These are phyloP conservation scores for Chaunax sp. DNA, from an alignment of 2,797 vertebrate genomes.

Conservation along the genomic window DNA sequence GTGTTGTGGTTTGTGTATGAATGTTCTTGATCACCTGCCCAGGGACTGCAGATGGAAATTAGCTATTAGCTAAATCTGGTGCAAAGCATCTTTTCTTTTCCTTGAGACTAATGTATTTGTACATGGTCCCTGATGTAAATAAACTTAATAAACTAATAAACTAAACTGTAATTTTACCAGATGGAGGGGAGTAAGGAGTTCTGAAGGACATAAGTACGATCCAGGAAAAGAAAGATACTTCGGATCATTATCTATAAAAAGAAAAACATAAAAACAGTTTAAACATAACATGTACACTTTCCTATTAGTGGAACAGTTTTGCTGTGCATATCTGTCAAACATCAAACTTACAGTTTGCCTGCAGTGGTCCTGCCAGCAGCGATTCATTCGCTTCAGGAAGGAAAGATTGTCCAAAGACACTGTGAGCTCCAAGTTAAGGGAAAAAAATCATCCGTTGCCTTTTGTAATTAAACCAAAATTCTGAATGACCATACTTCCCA, in stretches of 20 bases:
- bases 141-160: too few species aligned
- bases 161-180: conserved; percentile 86
- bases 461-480: neutral
- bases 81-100: too few species aligned
- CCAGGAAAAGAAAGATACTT: conserved; percentile 99
- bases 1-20: too few species aligned
- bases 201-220: conserved; percentile 98
- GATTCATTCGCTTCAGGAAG: conserved; percentile 98
- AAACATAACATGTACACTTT: neutral
- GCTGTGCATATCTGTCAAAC: conserved; percentile 81
- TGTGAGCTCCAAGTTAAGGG: conserved; percentile 81
- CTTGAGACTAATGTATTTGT: too few species aligned
- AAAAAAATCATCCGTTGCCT: conserved; percentile 17
- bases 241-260: conserved; percentile 89
- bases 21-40: too few species aligned
- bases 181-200: conserved; percentile 99
- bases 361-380: conserved; percentile 99
- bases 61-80: too few species aligned
- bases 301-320: conserved; percentile 52
- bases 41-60: too few species aligned
- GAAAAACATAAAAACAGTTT: neutral
- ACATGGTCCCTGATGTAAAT: too few species aligned
- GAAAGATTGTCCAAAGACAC: conserved; percentile 94
- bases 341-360: conserved; percentile 93
- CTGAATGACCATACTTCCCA: neutral